A percentile compares a stretch with the other conserved stretches of the same genome.
phyloP scores from a whole-genome alignment of 2,888 invertebrate genomes.

The Tenthredo amoena region DNA sequence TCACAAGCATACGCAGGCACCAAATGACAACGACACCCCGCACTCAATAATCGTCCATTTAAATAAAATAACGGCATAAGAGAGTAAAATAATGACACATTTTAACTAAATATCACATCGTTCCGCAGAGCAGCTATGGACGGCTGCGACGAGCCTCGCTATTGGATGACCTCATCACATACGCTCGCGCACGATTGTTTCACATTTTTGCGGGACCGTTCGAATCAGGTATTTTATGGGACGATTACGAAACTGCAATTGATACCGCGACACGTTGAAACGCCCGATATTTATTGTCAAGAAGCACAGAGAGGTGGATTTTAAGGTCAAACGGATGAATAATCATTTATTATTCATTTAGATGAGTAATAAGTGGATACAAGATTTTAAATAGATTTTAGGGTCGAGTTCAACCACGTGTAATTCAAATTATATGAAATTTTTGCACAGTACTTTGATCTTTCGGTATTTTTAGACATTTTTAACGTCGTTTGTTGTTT shows the following conservation, averaged over 20 bases:
- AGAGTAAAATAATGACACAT: constrained; percentile 62
- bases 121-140: constrained; percentile 59
- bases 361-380: not conserved
- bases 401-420: not conserved
- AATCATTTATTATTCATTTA: not conserved
- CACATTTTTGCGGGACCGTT: constrained; percentile 25
- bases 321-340: not conserved
- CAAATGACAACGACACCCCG: constrained; percentile 42
- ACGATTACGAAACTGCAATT: not conserved
- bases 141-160: constrained; percentile 45
- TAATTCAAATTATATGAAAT: not conserved
- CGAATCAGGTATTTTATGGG: not conserved
- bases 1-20: constrained; percentile 28
- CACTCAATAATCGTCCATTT: constrained; percentile 41
- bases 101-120: constrained; percentile 69
- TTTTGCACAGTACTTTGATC: not conserved
- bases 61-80: constrained; percentile 53
- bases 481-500: not conserved
- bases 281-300: not conserved
- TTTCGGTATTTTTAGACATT: not conserved
- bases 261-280: not conserved
- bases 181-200: constrained; percentile 48
- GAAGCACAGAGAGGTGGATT: not conserved
- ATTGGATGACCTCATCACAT: constrained; percentile 20
- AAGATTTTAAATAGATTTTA: not conserved